phyloP scores from a whole-genome alignment of 1,140 invertebrate species.

The Lordiphosa mommai region DNA sequence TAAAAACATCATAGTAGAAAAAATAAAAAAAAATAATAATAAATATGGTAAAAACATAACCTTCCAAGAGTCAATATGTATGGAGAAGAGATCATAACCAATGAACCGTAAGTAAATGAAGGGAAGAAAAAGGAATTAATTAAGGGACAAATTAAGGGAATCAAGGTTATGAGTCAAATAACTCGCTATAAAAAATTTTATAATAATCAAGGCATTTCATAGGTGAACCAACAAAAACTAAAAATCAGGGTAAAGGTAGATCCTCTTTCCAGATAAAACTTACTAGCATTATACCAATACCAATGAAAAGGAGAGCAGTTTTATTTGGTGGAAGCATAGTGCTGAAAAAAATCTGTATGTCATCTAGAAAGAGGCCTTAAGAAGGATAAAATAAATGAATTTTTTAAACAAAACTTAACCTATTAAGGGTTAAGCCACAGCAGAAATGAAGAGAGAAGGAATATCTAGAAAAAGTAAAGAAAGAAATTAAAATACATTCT shows the following conservation, averaged over 20 bases:
- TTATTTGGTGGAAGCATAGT: too few relatives aligned
- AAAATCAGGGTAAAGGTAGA: too few relatives aligned
- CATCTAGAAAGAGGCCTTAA: too few relatives aligned
- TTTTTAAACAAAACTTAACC: slow-evolving; percentile 9
- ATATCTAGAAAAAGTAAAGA: slow-evolving; percentile 1
- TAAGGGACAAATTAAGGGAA: neutral
- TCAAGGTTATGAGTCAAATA: neutral
- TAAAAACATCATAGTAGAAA: slow-evolving; percentile 56
- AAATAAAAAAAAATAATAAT: neutral
- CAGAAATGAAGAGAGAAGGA: neutral
- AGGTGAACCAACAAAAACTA: slow-evolving; percentile 52
- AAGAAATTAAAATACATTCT: too few relatives aligned
- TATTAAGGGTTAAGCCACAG: slow-evolving; percentile 1
- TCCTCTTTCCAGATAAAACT: too few relatives aligned
- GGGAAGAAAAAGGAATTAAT: neutral
- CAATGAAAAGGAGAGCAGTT: too few relatives aligned
- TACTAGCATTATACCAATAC: too few relatives aligned
- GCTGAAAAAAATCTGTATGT: too few relatives aligned
- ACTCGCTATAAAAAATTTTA: slow-evolving; percentile 35
- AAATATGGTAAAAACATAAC: slow-evolving; percentile 2
- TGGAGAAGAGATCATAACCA: neutral
- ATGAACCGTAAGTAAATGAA: slow-evolving; percentile 13
- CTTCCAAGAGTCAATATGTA: too few relatives aligned
- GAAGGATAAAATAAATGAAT: neutral
- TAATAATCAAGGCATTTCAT: slow-evolving; percentile 55